Base-by-base conservation (phyloP, 2,888 invertebrate species). In the Mantis religiosa region DNA sequence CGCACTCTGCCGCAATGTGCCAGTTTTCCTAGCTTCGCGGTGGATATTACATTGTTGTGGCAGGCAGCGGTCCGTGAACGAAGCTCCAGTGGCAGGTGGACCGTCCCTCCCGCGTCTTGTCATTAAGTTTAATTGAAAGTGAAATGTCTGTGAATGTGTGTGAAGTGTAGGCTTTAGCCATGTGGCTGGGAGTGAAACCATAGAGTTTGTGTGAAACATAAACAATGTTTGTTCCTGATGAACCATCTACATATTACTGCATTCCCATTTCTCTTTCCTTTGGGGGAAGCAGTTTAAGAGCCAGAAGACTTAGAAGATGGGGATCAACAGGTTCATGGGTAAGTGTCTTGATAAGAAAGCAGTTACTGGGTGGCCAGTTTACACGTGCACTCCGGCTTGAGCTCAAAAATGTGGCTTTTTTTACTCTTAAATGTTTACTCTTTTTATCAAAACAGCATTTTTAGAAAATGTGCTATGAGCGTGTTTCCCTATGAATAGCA, bases 281-380 rank as follows among this genome's bases (percentile, higher is more conserved):
- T 93, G 27, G 90, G 93, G 27, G 89, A 28, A 93, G 94, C 87
- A 93, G 93, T 87, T 94, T 96, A 92, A 95, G 96, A 92, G 95
- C 95, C 89, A 95, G 95, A 91, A 94, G 95, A 91, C 94, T 96
- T 89, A 95, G 96, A 92, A 94, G 96, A 92, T 96, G 96, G 96
- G 96, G 96, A 90, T 96, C 96, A 90, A 96, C 96, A 2, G 96
- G 96, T 92, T 96, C 96, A 91, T 96, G 96, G 96, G 96, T 96
- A 94, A 94, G 94, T 90, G 6, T 20, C 34, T 7, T 30, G 30
- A 30, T 30, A 4, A 30, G 3, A 30, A 30, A 30, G 4, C 30
- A 30, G 3, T 30, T 30, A 4, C 30, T 2, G 30, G 30, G 30
- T 4, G 4, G 30, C 30, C 2, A 3, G 30, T 34, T 34, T 41